Evolutionary conservation across 2,888 invertebrate genomes (phyloP), one percentile per base, ranked within the genome.

Genomic region (Drosophila birchii): DNA sequence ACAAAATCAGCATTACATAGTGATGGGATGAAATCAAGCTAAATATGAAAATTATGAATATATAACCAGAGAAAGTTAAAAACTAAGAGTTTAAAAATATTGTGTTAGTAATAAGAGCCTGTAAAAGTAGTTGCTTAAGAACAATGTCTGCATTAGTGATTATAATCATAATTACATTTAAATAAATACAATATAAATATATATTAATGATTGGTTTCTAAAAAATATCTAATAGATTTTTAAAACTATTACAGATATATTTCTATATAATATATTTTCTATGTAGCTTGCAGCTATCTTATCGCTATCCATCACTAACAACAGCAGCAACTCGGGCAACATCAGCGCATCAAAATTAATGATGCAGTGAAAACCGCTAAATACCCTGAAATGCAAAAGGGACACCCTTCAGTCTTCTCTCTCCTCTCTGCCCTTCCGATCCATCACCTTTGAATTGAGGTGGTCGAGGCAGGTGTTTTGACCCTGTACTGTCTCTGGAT

Each of bases 291-390:
- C 32, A 32, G 32, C 34, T 34, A 34, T 34, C 3, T 12, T 3
- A 16, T 1, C 7, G 8, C 7, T 39, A 2, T 20, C 20, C 20
- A 29, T 41, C 58, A 32, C 29, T 57, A 29, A 14, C 41, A 57
- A 5, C 41, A 6, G 49, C 64, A 39, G 34, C 63, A 63, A 20
- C 44, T 47, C 47, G 11, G 5, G 12, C 61, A 61, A 57, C 53
- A 66, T 60, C 61, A 73, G 79, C 71, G 66, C 87, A 88, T 84
- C 78, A 76, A 86, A 85, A 84, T 88, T 86, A 88, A 86, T 89
- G 85, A 86, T 86, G 85, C 85, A 84, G 76, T 81, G 79, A 84
- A 77, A 86, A 73, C 76, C 85, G 63, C 84, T 86, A 86, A 83
- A 86, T 82, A 78, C 76, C 59, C 72, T 70, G 70, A 88, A 86